Percentiles rank a stretch among this genome's conserved stretches.
Conservation (phyloP, 2,888 invertebrate species). For the Leistus spinibarbis region DNA sequence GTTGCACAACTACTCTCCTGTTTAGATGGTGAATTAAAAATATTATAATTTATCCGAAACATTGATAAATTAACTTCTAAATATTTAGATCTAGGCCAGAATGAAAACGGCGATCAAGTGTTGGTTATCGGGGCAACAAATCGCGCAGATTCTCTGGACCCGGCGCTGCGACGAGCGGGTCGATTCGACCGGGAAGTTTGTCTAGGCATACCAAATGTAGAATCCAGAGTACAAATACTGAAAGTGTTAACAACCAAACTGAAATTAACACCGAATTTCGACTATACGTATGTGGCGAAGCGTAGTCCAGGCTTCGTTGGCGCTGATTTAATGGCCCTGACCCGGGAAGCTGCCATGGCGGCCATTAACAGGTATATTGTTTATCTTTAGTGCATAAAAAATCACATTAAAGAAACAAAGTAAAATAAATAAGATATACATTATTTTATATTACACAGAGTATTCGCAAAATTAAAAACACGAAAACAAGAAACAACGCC, state of each 20-base stretch:
- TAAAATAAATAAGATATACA: too few species aligned
- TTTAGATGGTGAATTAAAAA: slow-evolving; percentile 72
- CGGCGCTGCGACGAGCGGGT: slow-evolving; percentile 88
- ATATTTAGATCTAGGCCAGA: slow-evolving; percentile 58
- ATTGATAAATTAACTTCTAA: slow-evolving; percentile 41
- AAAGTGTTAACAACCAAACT: slow-evolving; percentile 72
- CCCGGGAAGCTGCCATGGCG: slow-evolving; percentile 85
- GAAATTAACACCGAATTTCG: slow-evolving; percentile 71
- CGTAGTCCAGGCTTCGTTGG: slow-evolving; percentile 96
- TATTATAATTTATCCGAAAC: slow-evolving; percentile 49
- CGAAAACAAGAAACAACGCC: slow-evolving; percentile 40
- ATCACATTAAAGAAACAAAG: background rate
- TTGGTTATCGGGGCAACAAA: slow-evolving; percentile 96
- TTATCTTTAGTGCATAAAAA: too few species aligned
- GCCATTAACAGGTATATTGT: slow-evolving; percentile 73
- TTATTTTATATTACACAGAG: background rate
- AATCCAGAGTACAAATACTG: slow-evolving; percentile 81
- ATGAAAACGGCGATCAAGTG: slow-evolving; percentile 66
- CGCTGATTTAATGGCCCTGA: slow-evolving; percentile 86
- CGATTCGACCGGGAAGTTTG: slow-evolving; percentile 94
- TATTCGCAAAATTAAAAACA: slow-evolving; percentile 1
- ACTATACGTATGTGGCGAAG: slow-evolving; percentile 75
- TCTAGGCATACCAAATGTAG: slow-evolving; percentile 89
- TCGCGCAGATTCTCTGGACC: slow-evolving; percentile 89
- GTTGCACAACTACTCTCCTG: slow-evolving; percentile 91